Percentiles rank a stretch among this genome's conserved stretches.
phyloP scores from a whole-genome alignment of 2,113 vertebrate species.

The Dipodomys spectabilis region DNA sequence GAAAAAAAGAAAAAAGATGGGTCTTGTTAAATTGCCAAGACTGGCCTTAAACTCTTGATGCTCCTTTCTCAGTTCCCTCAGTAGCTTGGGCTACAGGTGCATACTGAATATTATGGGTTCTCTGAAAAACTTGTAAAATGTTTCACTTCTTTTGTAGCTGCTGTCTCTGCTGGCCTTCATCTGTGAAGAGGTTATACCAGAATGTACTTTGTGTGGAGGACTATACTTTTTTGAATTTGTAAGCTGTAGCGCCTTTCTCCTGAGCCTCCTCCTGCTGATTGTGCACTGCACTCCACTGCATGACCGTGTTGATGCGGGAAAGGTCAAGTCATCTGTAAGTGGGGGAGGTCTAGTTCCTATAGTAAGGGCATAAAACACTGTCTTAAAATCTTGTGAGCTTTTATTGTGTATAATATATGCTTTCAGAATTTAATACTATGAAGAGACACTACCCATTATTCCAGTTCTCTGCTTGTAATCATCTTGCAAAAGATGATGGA shows the following conservation, averaged over 20 bases:
- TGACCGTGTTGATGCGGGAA: conserved; percentile 79
- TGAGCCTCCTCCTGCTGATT: conserved; percentile 89
- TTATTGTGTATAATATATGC: not conserved
- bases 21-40: not conserved
- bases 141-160: conserved; percentile 84
- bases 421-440: not conserved
- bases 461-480: not conserved
- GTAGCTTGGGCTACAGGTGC: not conserved
- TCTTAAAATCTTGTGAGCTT: not conserved
- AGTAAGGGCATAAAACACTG: not conserved
- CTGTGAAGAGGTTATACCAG: conserved; percentile 91
- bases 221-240: conserved; percentile 96
- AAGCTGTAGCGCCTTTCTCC: conserved; percentile 93
- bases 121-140: not conserved
- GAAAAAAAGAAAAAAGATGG: not conserved
- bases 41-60: not conserved
- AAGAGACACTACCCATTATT: not conserved
- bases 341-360: accelerated
- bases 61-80: not conserved
- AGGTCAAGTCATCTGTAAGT: conserved; percentile 86
- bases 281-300: conserved; percentile 87
- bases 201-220: conserved; percentile 85
- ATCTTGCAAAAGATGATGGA: not conserved
- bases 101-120: not conserved
- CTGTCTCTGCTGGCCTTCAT: conserved; percentile 92